Evolutionary conservation across 1,140 invertebrate species (phyloP), one percentile per base, ranked within the genome.

Genomic region (Caenorhabditis inopinata): DNA sequence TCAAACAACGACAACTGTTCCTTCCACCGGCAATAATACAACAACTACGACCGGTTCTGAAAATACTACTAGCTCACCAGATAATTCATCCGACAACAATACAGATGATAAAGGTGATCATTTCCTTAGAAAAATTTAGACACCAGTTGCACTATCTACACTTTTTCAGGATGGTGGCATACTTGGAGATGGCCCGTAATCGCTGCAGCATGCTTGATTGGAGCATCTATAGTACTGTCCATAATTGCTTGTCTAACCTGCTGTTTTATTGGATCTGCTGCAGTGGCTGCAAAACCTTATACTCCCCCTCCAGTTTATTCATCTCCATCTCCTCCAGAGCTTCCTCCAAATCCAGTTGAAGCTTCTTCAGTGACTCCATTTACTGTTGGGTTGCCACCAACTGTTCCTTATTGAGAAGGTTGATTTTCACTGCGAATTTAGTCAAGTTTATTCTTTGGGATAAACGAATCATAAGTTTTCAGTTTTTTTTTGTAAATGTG

Each of bases 131-230:
- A n/a, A n/a, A n/a, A n/a, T n/a, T n/a, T n/a, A n/a, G n/a, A n/a
- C n/a, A n/a, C n/a, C n/a, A n/a, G n/a, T n/a, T n/a, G n/a, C n/a
- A n/a, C n/a, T n/a, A n/a, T n/a, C n/a, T n/a, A n/a, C n/a, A n/a
- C n/a, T n/a, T n/a, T 42, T 68, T 68, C 58, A 68, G 58, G 58
- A 11, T 68, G 58, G 58, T 68, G 58, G 58, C 58, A 68, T 9
- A 38, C 29, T 32, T 68, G 58, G 58, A 68, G 32, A 68, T 68
- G 58, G 58, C 58, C 58, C 0, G 38, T 68, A 23, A 68, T 68
- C 32, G 29, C 23, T 1, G 58, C 58, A 38, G 58, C 32, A 11
- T 68, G 58, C n/a, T n/a, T 68, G 12, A 21, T 9, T 21, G 58
- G 58, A 18, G 58, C 58, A 38, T 68, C 58, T 4, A 68, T 68